phyloP scores from a whole-genome alignment of 2,888 invertebrate species.

The Lithophane semibrunnea region DNA sequence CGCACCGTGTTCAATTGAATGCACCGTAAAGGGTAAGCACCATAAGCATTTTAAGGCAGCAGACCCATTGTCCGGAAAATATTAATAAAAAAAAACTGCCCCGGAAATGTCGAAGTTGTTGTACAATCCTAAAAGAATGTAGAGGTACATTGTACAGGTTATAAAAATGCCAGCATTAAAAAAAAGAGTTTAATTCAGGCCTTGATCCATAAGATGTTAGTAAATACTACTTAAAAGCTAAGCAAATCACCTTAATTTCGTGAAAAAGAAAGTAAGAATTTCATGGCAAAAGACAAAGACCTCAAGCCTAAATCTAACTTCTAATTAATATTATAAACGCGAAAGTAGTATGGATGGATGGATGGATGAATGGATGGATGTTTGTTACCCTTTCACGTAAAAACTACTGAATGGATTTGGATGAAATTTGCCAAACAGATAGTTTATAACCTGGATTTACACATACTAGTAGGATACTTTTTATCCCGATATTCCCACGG shows the following conservation, averaged over 20 bases:
- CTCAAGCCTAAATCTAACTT: neutral
- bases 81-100: slow-evolving; percentile 74
- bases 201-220: no score
- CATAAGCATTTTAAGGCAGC: slow-evolving; percentile 78
- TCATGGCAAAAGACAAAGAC: neutral
- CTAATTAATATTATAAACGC: no score
- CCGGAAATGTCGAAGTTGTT: slow-evolving; percentile 75
- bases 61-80: slow-evolving; percentile 78
- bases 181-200: no score
- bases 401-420: no score
- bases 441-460: no score
- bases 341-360: no score
- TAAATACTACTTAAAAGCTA: no score
- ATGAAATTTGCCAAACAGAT: no score
- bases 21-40: slow-evolving; percentile 78
- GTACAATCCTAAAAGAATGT: slow-evolving; percentile 56
- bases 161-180: slow-evolving; percentile 24
- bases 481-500: no score
- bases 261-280: neutral
- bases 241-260: slow-evolving; percentile 6
- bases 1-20: slow-evolving; percentile 79
- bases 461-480: no score
- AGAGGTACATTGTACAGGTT: slow-evolving; percentile 28
- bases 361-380: no score
- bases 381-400: no score